A percentile compares a stretch with the other conserved stretches of the same genome.
Conservation (phyloP, 2,113 vertebrate species). For the Epinephelus fuscoguttatus region DNA sequence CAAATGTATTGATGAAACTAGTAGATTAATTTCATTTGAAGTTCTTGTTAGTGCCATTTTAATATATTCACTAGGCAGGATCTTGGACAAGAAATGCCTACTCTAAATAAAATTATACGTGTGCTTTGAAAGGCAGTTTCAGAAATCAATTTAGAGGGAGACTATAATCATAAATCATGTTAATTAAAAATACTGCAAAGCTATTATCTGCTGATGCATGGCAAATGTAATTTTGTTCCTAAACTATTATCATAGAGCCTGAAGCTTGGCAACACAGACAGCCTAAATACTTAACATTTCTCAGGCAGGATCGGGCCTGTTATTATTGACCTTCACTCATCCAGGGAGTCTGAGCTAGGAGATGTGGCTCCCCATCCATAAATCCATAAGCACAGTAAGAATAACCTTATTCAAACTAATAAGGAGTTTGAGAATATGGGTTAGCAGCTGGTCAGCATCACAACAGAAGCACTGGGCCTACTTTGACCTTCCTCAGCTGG, state of each 20-base stretch:
- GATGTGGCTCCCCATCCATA: not conserved
- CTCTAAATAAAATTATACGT: not conserved
- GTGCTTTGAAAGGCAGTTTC: not conserved
- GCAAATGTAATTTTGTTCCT: not conserved
- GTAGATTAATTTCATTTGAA: not conserved
- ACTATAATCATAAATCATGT: not conserved
- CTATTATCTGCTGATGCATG: not conserved
- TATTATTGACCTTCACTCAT: constrained; percentile 20
- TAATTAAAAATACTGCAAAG: not conserved
- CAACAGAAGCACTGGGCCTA: constrained; percentile 36
- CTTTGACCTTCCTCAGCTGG: constrained; percentile 62
- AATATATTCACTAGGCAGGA: not conserved
- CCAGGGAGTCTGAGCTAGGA: not conserved
- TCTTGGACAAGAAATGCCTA: not conserved
- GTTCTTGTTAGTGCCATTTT: not conserved
- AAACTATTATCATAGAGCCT: not conserved
- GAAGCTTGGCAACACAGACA: not conserved
- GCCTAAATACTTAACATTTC: not conserved
- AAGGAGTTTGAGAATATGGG: not conserved
- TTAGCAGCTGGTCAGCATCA: constrained; percentile 16
- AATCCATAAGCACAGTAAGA: not conserved
- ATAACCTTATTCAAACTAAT: not conserved
- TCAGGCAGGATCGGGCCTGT: not conserved
- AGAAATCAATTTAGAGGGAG: not conserved
- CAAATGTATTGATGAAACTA: not conserved